Conservation (phyloP, 1,140 invertebrate genomes). For the Nymphalis io region DNA sequence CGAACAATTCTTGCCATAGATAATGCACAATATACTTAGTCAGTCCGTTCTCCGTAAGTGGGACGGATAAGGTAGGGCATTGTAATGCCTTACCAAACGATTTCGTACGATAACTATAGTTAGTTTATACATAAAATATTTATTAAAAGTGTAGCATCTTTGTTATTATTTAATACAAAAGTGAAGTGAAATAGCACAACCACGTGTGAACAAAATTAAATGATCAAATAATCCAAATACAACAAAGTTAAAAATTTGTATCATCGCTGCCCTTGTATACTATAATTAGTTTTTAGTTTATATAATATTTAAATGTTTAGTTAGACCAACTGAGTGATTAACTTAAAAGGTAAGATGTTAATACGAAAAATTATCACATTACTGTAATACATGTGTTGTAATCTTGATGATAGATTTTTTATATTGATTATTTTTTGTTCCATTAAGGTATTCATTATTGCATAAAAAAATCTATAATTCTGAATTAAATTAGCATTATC, state of each 20-base stretch:
- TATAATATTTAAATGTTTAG: constrained; percentile 50
- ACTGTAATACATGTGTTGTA: not conserved
- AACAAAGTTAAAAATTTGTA: constrained; percentile 35
- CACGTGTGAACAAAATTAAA: constrained; percentile 5
- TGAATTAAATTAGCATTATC: no score
- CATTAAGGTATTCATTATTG: no score
- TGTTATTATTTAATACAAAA: constrained; percentile 32
- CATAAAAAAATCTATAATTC: no score
- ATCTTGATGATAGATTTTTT: not conserved
- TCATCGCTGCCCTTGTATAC: constrained; percentile 49
- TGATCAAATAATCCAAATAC: not conserved
- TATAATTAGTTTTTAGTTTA: constrained; percentile 57
- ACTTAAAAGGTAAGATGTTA: constrained; percentile 49
- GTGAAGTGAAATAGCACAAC: constrained; percentile 41
- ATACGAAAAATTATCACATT: not conserved
- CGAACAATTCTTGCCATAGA: constrained; percentile 37
- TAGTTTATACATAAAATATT: constrained; percentile 25
- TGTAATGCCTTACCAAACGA: constrained; percentile 40
- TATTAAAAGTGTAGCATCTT: constrained; percentile 17
- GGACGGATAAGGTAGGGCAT: constrained; percentile 36
- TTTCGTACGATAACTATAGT: constrained; percentile 38
- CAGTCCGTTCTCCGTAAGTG: constrained; percentile 32
- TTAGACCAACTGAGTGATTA: constrained; percentile 42
- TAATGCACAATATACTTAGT: constrained; percentile 34
- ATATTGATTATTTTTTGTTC: not conserved